Evolutionary conservation across 2,797 vertebrate species (phyloP), one percentile per base, ranked within the genome.

Genomic region (Myripristis murdjan): DNA sequence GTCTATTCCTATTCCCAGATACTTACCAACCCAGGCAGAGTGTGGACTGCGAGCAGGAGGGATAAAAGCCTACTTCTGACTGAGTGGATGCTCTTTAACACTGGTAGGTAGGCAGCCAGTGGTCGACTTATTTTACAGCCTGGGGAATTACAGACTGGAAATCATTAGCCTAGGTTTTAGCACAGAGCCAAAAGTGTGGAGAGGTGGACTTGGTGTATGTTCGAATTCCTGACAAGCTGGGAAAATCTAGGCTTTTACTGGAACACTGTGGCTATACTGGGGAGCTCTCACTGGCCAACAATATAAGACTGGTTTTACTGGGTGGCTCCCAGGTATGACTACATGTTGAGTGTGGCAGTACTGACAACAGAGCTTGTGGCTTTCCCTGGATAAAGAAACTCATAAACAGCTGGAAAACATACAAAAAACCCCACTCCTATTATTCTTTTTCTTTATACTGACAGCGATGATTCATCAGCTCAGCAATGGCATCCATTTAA

Each of bases 1-100:
- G 72, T 74, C 64, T 22, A 51, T 80, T 75, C 83, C 60, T 79
- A 70, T 59, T 49, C 54, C 62, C 75, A 64, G 70, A 64, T 71
- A 65, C 23, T 63, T 75, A 69, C 52, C 59, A 24, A 55, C 35
- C 15, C 43, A 43, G 68, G 26, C 64, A 28, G 64, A 22, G 37
- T 14, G 49, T 70, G 41, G 56, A 60, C 71, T 39, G 59, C 58
- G 71, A 46, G 59, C 51, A 49, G 35, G 10, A 37, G 26, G 49
- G 47, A 39, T 52, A 31, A 43, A 64, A 62, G 43, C 49, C 65
- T 12, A 24, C 54, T 20, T 75, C 57, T 67, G 23, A 62, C 24
- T 55, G 23, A 62, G 65, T 43, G 65, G 56, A 65, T 49, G 53
- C 64, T 73, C 64, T 70, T 54, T 70, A 47, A 70, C 48, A 44